These are phyloP conservation scores for Emmelina monodactyla DNA, from an alignment of 2,888 invertebrate genomes.

Conservation along the genomic window DNA sequence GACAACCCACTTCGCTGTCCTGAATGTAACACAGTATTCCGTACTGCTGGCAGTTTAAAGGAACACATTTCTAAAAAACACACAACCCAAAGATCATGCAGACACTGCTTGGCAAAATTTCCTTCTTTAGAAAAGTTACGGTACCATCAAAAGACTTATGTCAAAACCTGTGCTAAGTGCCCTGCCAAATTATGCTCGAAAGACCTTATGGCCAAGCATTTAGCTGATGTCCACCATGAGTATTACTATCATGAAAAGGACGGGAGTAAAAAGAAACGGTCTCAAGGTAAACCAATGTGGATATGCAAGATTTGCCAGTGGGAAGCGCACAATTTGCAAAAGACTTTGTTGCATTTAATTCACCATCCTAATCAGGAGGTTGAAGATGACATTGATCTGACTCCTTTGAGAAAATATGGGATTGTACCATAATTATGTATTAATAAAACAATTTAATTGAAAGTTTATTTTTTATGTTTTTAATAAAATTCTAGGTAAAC, in stretches of 20 bases:
- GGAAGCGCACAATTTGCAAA: neutral
- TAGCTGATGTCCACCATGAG: neutral
- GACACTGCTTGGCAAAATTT: neutral
- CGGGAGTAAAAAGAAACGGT: neutral
- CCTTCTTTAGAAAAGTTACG: neutral
- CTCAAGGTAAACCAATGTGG: neutral
- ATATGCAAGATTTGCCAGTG: neutral
- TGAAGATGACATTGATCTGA: constrained; percentile 27
- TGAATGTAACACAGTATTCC: neutral
- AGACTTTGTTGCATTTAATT: constrained; percentile 34
- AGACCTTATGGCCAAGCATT: neutral
- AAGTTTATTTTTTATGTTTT: too few species aligned
- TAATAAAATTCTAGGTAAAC: too few species aligned
- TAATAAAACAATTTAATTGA: too few species aligned
- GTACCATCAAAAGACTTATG: neutral
- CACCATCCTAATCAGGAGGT: constrained; percentile 42
- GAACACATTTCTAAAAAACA: neutral
- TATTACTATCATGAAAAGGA: too few species aligned
- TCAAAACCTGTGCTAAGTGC: neutral
- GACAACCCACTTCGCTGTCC: neutral
- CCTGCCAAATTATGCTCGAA: neutral
- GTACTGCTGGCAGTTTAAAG: neutral
- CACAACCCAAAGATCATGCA: neutral
- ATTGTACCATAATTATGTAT: constrained; percentile 16
- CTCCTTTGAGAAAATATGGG: constrained; percentile 20